Evolutionary conservation across 1,140 invertebrate genomes (phyloP).

Genomic region (Formica selysi): DNA sequence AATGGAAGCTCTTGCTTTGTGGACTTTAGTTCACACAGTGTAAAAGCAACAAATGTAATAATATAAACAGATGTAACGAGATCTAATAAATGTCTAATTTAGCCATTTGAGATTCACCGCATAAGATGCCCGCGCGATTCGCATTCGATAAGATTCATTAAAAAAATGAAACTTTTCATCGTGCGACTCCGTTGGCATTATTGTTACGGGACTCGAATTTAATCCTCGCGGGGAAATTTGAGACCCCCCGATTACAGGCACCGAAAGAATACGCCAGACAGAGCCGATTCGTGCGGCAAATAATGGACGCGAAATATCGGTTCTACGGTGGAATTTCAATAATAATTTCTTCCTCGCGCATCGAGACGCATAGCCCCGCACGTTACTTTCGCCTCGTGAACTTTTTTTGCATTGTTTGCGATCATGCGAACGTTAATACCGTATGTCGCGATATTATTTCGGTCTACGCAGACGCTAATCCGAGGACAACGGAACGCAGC

Average conservation of each 20-base stretch:
- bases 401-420: conserved; percentile 57
- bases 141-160: background rate
- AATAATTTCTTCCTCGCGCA: conserved; percentile 66
- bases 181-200: conserved; percentile 23
- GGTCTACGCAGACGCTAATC: conserved; percentile 68
- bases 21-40: background rate
- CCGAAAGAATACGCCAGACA: conserved; percentile 41
- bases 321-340: conserved; percentile 56
- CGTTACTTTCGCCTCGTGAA: conserved; percentile 41
- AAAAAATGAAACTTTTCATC: conserved; percentile 30
- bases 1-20: background rate
- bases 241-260: conserved; percentile 64
- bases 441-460: conserved; percentile 57
- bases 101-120: background rate
- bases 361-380: conserved; percentile 20
- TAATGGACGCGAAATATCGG: conserved; percentile 60
- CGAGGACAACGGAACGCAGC: conserved; percentile 47
- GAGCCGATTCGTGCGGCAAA: conserved; percentile 34
- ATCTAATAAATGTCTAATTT: conserved; percentile 20
- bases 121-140: background rate
- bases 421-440: conserved; percentile 69
- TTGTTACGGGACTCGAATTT: conserved; percentile 19
- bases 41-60: background rate
- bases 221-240: conserved; percentile 48
- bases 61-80: background rate